These are phyloP conservation scores for Drosophila monieri DNA, from an alignment of 2,888 invertebrate species.

Conservation along the genomic window DNA sequence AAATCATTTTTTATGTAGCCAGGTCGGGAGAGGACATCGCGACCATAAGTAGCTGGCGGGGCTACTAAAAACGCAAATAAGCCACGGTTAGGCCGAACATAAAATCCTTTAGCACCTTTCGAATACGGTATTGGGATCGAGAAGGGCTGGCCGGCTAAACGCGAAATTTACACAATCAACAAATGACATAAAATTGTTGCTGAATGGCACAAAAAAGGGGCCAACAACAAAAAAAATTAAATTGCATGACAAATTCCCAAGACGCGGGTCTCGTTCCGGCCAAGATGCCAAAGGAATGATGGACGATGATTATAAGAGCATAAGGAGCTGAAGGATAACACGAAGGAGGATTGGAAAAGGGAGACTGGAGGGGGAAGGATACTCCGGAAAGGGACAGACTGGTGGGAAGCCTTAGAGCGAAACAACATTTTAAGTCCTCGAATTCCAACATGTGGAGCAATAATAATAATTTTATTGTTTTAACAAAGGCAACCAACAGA, in stretches of 20 bases:
- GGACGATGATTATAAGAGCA: constrained; percentile 71
- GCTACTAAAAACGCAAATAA: constrained; percentile 73
- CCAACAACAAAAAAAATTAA: constrained; percentile 45
- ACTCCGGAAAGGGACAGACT: background rate
- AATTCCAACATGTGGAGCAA: constrained; percentile 81
- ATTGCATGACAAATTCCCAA: constrained; percentile 74
- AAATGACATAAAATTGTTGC: constrained; percentile 75
- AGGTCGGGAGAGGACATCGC: constrained; percentile 38
- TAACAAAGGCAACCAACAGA: constrained; percentile 80
- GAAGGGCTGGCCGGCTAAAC: constrained; percentile 56
- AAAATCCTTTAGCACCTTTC: constrained; percentile 80
- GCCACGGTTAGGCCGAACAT: constrained; percentile 76
- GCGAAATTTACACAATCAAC: constrained; percentile 76
- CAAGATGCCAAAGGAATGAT: constrained; percentile 61
- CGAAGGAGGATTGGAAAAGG: constrained; percentile 5
- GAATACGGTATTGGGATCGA: constrained; percentile 47
- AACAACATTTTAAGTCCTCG: constrained; percentile 73
- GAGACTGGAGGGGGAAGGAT: background rate
- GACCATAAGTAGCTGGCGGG: constrained; percentile 55
- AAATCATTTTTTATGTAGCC: constrained; percentile 80
- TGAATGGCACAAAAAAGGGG: constrained; percentile 47
- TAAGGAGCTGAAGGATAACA: constrained; percentile 21
- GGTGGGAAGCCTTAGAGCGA: constrained; percentile 23
- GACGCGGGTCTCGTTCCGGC: constrained; percentile 44
- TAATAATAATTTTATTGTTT: constrained; percentile 83